Percentiles rank a stretch among this genome's conserved stretches.
These are phyloP conservation scores for Teinopalpus imperialis DNA, from an alignment of 2,888 invertebrate species.

Conservation along the genomic window DNA sequence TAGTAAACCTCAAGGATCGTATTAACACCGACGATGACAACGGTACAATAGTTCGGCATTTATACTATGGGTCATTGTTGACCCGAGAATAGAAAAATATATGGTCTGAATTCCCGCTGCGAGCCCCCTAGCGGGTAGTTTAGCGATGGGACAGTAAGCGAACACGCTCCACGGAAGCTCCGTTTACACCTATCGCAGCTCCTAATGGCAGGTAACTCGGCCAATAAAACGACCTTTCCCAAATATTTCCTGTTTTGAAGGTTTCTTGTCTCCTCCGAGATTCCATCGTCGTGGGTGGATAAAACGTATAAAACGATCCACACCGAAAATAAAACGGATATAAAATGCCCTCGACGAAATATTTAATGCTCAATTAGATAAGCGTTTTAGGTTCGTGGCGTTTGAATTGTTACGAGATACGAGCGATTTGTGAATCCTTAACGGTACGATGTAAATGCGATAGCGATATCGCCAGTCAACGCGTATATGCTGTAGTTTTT, in stretches of 20 bases:
- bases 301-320: slow-evolving; percentile 74
- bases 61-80: slow-evolving; percentile 70
- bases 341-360: slow-evolving; percentile 79
- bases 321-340: slow-evolving; percentile 74
- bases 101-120: slow-evolving; percentile 64
- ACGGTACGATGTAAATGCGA: slow-evolving; percentile 47
- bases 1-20: slow-evolving; percentile 79
- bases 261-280: slow-evolving; percentile 64
- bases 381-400: slow-evolving; percentile 77
- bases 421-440: slow-evolving; percentile 63
- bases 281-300: slow-evolving; percentile 77
- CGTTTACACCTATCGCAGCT: slow-evolving; percentile 77
- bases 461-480: slow-evolving; percentile 40
- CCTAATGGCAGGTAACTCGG: slow-evolving; percentile 79
- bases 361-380: slow-evolving; percentile 81
- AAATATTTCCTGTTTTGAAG: slow-evolving; percentile 78
- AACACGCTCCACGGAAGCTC: slow-evolving; percentile 68
- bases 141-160: slow-evolving; percentile 54
- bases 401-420: slow-evolving; percentile 68
- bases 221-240: slow-evolving; percentile 77
- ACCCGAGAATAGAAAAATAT: slow-evolving; percentile 74
- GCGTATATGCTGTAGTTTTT: slow-evolving; percentile 47
- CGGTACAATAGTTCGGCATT: slow-evolving; percentile 64
- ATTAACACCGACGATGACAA: slow-evolving; percentile 81
- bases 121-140: slow-evolving; percentile 66